Evolutionary conservation across 1,140 invertebrate species (phyloP), one percentile per base, ranked within the genome.

Genomic region (Dendrolimus punctatus): DNA sequence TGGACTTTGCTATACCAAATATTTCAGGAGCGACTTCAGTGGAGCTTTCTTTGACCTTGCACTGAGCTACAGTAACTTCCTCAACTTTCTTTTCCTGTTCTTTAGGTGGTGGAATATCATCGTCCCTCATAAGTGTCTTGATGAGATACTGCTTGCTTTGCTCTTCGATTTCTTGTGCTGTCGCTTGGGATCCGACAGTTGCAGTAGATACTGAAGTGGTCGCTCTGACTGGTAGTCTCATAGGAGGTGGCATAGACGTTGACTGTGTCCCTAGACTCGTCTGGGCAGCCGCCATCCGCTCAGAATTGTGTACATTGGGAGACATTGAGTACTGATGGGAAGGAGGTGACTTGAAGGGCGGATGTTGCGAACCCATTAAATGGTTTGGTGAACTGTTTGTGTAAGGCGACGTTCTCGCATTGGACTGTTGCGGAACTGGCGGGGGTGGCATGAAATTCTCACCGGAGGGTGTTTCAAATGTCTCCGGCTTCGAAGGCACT

Each of bases 391-490:
- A 62, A 51, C 51, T 72, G 66, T 53, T 78, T 76, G 23, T 23
- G 23, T 23, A 23, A 23, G 23, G 23, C 3, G 23, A 23, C 23
- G 23, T 23, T 23, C 23, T 23, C 3, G 72, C 61, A 8, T 64
- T 70, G 46, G 66, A 64, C 44, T 71, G 71, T 46, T 67, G 73
- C 44, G 81, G 81, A 57, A 70, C 67, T n/a, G 78, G 80, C 37
- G 82, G 80, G 40, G 79, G 82, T n/a, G 78, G 82, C 76, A 79
- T 80, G 57, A 80, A 78, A 44, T 62, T 66, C 7, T 89, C 89
- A 65, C 93, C 91, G 41, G 23, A 23, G 23, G 23, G 3, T 23
- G 88, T 90, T 46, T 90, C 88, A 75, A 91, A 91, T 4, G 66
- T 63, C 44, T 83, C 69, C 45, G 72, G 53, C 65, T 80, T 80